Evolutionary conservation across 2,113 vertebrate species (phyloP), one percentile per base, ranked within the genome.

Genomic region (Pomatostomus ruficeps): DNA sequence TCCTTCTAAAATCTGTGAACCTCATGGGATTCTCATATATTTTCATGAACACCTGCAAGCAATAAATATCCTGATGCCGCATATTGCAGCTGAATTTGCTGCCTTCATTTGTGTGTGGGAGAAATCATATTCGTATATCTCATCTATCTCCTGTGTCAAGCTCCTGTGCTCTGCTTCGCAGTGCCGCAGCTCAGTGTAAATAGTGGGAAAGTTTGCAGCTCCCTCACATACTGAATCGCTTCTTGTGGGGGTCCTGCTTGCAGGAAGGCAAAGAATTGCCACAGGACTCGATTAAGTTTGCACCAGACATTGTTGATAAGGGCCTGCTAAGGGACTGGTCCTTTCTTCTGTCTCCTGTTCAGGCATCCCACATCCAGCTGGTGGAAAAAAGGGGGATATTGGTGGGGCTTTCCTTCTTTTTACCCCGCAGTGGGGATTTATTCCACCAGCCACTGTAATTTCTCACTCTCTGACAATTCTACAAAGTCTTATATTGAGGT

Each of bases 11-110:
- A 95, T 94, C 95, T 93, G 94, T 91, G 91, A 96, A 96, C 85
- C 90, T 94, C 94, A 80, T 94, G 96, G 93, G 89, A 94, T 95
- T 97, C 89, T 96, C 93, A 80, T 96, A 96, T 96, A 96, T 97
- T 97, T 97, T 96, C 94, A 80, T 91, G 95, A 94, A 95, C 95
- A 96, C 96, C 95, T 96, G 95, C 91, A 94, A 95, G 91, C 78
- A 94, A 92, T 96, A 96, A 96, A 95, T 97, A 96, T 93, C 82
- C 88, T 54, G 85, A 72, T 91, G 90, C 90, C 0, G 14, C 72
- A 55, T 91, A 93, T 91, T 86, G 92, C 95, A 86, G 91, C 65
- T 79, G 93, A 96, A 94, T 94, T 96, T 85, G n/a, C 85, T 95
- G 79, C 91, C 63, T 96, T 96, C 90, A 74, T 85, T 93, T 88